These are phyloP conservation scores for Deroptyus accipitrinus DNA, from an alignment of 2,113 vertebrate species.

Conservation along the genomic window DNA sequence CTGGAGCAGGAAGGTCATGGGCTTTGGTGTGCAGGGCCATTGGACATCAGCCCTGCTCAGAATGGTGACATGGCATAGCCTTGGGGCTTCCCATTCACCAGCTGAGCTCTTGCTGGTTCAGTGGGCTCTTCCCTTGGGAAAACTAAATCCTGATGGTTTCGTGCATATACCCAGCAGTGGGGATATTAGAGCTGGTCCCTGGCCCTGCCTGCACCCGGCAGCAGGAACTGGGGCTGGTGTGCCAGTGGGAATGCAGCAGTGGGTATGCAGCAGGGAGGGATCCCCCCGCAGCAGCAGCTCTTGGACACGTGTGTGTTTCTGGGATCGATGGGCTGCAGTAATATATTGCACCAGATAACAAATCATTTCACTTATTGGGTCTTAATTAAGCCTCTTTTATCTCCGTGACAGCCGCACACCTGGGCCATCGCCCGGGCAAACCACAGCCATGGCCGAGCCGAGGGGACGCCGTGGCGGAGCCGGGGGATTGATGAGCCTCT, in stretches of 20 bases:
- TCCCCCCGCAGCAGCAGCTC: background rate
- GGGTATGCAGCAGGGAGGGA: background rate
- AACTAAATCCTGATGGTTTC: background rate
- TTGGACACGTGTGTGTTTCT: background rate
- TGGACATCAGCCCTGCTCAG: background rate
- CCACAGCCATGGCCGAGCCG: background rate
- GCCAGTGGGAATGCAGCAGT: fast-evolving
- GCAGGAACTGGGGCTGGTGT: background rate
- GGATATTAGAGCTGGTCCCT: background rate
- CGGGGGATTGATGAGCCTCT: conserved; percentile 48
- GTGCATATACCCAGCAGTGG: background rate
- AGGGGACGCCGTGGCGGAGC: background rate
- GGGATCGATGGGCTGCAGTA: conserved; percentile 63
- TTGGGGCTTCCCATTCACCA: background rate
- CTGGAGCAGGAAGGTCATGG: background rate
- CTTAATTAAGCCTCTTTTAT: conserved; percentile 80
- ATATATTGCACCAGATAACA: conserved; percentile 75
- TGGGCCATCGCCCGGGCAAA: conserved; percentile 49
- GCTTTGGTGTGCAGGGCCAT: fast-evolving
- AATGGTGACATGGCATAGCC: background rate
- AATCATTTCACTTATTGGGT: conserved; percentile 79
- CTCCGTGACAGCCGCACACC: conserved; percentile 75
- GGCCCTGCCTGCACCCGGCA: background rate
- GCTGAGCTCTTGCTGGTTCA: background rate
- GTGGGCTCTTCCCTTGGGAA: fast-evolving